Conservation (phyloP, 2,113 vertebrate species). For the Cephalopterus ornatus region DNA sequence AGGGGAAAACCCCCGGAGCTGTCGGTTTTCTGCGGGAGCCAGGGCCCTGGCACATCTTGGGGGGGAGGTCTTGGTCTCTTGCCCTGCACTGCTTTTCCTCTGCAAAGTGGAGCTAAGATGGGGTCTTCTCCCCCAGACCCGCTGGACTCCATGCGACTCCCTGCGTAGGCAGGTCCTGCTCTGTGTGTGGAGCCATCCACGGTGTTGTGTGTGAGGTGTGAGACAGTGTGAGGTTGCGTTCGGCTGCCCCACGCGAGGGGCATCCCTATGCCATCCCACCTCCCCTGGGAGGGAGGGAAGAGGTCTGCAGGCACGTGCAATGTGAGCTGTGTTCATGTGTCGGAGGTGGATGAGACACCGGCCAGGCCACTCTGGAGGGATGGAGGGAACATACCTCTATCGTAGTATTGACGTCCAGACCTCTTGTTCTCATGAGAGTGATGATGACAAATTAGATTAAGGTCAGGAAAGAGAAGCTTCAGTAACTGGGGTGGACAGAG, state of each 20-base stretch:
- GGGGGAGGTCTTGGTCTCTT: slow-evolving; percentile 32
- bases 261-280: background rate
- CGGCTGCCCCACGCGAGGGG: background rate
- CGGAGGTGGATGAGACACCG: background rate
- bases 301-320: background rate
- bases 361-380: background rate
- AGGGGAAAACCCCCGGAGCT: slow-evolving; percentile 53
- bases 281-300: background rate
- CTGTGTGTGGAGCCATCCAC: background rate
- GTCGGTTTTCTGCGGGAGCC: slow-evolving; percentile 8
- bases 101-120: background rate
- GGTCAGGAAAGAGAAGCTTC: background rate
- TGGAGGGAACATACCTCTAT: background rate
- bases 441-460: background rate
- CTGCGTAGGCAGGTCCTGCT: background rate
- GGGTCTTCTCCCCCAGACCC: background rate
- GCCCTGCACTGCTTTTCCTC: background rate
- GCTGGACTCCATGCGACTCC: background rate
- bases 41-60: background rate
- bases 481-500: background rate
- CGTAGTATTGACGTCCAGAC: background rate
- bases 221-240: background rate
- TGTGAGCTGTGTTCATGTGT: background rate
- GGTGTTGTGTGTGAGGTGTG: background rate
- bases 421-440: background rate